Conservation (phyloP, 2,888 invertebrate species). For the Cataglyphis rosenhaueri region DNA sequence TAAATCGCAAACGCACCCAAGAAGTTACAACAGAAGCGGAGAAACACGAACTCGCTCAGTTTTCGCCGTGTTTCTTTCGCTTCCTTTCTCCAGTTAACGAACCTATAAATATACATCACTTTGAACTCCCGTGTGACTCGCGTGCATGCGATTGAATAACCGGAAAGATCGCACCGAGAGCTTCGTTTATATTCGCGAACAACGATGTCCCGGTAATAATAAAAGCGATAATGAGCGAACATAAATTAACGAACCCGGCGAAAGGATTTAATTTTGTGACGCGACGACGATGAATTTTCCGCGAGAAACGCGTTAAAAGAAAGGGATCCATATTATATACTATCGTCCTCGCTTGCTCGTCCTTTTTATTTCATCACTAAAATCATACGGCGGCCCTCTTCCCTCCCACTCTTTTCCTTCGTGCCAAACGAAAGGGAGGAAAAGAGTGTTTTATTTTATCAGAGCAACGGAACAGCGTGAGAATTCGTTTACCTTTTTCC, state of each 20-base stretch:
- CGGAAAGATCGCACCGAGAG: conserved; percentile 67
- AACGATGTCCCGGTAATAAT: conserved; percentile 69
- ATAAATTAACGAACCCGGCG: conserved; percentile 58
- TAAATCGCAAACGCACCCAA: conserved; percentile 19
- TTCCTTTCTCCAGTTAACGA: conserved; percentile 72
- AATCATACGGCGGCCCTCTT: neutral
- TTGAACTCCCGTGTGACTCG: conserved; percentile 74
- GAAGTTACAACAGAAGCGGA: neutral
- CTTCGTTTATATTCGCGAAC: conserved; percentile 52
- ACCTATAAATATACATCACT: conserved; percentile 79
- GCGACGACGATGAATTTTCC: conserved; percentile 62
- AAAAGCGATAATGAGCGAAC: conserved; percentile 65
- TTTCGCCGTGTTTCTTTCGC: conserved; percentile 66
- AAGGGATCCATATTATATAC: neutral
- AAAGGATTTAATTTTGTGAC: conserved; percentile 48
- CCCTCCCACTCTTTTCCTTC: conserved; percentile 53
- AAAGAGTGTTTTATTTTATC: conserved; percentile 77
- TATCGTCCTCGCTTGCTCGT: neutral
- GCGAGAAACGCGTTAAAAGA: conserved; percentile 11
- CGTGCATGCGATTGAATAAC: conserved; percentile 73
- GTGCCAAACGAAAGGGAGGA: conserved; percentile 54
- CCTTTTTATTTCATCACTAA: neutral
- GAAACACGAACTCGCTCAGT: conserved; percentile 32
- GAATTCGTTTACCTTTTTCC: conserved; percentile 81
- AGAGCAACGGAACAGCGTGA: conserved; percentile 78